phyloP scores from a whole-genome alignment of 1,140 invertebrate genomes.

The Heliothis virescens region DNA sequence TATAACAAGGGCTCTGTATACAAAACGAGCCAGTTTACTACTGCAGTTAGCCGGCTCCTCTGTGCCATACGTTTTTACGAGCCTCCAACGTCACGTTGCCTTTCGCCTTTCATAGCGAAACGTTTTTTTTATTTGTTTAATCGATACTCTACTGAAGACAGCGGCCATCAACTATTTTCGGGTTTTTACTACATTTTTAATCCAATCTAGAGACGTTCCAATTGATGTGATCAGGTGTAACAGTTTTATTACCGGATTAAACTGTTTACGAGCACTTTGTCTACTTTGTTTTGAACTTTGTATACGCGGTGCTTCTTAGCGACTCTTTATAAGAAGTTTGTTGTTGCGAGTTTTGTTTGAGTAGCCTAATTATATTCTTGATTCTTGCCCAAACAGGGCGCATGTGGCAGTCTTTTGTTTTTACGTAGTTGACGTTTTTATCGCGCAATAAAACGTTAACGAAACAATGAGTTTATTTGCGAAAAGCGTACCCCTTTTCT shows the following conservation, averaged over 20 bases:
- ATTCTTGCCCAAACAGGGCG: slow-evolving; percentile 60
- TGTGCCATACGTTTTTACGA: slow-evolving; percentile 84
- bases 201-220: slow-evolving; percentile 70
- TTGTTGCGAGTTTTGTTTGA: slow-evolving; percentile 68
- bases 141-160: slow-evolving; percentile 83
- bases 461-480: slow-evolving; percentile 64
- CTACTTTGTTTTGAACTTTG: slow-evolving; percentile 79
- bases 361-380: slow-evolving; percentile 64
- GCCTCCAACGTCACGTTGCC: slow-evolving; percentile 79
- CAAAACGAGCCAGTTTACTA: slow-evolving; percentile 82
- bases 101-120: slow-evolving; percentile 82
- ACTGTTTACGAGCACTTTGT: slow-evolving; percentile 81
- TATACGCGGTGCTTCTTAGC: slow-evolving; percentile 69
- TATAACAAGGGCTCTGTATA: slow-evolving; percentile 83
- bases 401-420: slow-evolving; percentile 63
- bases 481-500: slow-evolving; percentile 60
- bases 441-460: slow-evolving; percentile 68
- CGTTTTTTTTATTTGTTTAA: slow-evolving; percentile 84
- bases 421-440: slow-evolving; percentile 68
- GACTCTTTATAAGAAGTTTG: slow-evolving; percentile 72
- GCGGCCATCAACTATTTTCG: slow-evolving; percentile 76
- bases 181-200: slow-evolving; percentile 74
- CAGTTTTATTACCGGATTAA: slow-evolving; percentile 81
- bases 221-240: slow-evolving; percentile 79
- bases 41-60: slow-evolving; percentile 82